phyloP scores from a whole-genome alignment of 2,113 vertebrate genomes.

The Gnathonemus echidnorhynchus region DNA sequence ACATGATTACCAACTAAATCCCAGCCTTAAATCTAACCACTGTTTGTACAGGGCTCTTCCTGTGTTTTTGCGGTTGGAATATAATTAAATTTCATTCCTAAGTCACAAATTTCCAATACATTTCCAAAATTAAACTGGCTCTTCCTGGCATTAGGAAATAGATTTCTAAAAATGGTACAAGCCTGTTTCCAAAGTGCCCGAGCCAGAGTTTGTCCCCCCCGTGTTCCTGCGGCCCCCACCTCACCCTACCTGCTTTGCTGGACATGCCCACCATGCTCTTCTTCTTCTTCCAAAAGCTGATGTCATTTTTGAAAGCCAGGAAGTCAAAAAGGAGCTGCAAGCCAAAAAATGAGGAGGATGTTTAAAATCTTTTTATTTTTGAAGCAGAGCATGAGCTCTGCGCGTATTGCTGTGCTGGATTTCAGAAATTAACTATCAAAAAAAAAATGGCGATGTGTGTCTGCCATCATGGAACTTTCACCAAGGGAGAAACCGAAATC shows the following conservation, averaged over 20 bases:
- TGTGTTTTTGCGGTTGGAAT: not conserved
- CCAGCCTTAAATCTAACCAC: not conserved
- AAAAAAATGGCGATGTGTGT: not conserved
- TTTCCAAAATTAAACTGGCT: not conserved
- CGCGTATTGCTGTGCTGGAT: not conserved
- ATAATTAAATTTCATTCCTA: not conserved
- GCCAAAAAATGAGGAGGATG: not conserved
- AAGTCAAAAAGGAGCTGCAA: conserved; percentile 94
- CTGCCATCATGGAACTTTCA: not conserved
- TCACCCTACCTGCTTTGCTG: conserved; percentile 80
- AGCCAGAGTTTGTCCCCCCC: not conserved
- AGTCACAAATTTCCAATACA: not conserved
- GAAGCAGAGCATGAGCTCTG: not conserved
- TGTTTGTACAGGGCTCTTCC: not conserved
- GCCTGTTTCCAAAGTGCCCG: not conserved
- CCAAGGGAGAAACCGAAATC: not conserved
- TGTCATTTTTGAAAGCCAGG: conserved; percentile 96
- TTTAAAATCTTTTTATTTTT: not conserved
- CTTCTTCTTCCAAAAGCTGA: conserved; percentile 98
- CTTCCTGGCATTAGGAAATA: not conserved
- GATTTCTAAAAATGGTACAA: not conserved
- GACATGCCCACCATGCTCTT: conserved; percentile 98
- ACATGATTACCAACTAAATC: not conserved
- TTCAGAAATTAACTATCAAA: not conserved
- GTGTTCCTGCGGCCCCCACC: not conserved